Percentiles rank a stretch among this genome's conserved stretches.
phyloP scores from a whole-genome alignment of 2,888 invertebrate species.

The Drosophila rellima region DNA sequence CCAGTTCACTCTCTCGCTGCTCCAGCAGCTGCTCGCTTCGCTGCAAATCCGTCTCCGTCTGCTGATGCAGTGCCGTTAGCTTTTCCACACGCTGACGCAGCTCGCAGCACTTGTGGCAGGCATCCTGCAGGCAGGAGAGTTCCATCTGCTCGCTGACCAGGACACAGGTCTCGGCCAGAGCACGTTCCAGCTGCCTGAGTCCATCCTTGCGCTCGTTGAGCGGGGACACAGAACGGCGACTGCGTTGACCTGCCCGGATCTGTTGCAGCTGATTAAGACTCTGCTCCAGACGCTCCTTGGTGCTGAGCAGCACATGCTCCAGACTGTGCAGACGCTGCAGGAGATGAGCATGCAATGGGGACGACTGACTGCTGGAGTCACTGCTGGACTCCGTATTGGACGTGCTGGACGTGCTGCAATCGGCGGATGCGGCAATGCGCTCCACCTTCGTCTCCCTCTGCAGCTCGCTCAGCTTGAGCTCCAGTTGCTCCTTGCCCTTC shows the following conservation, averaged over 20 bases:
- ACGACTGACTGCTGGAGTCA: constrained; percentile 55
- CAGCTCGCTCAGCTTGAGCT: constrained; percentile 90
- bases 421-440: constrained; percentile 90
- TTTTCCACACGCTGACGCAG: constrained; percentile 87
- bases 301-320: constrained; percentile 88
- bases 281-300: constrained; percentile 89
- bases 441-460: constrained; percentile 86
- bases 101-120: constrained; percentile 88
- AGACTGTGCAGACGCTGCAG: constrained; percentile 88
- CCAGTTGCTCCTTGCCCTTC: constrained; percentile 93
- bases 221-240: constrained; percentile 89
- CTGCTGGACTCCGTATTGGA: constrained; percentile 85
- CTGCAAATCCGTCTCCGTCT: constrained; percentile 80
- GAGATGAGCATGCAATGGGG: constrained; percentile 87
- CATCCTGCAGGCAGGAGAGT: constrained; percentile 86
- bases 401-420: constrained; percentile 86
- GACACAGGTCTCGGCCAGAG: constrained; percentile 88
- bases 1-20: constrained; percentile 82
- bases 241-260: constrained; percentile 87
- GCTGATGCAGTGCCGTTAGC: constrained; percentile 85
- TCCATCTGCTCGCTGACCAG: constrained; percentile 84
- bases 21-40: constrained; percentile 83
- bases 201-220: constrained; percentile 89
- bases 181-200: constrained; percentile 88
- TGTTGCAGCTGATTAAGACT: constrained; percentile 89